Conservation (phyloP, 2,888 invertebrate genomes). For the Rugalucina vietnamica region DNA sequence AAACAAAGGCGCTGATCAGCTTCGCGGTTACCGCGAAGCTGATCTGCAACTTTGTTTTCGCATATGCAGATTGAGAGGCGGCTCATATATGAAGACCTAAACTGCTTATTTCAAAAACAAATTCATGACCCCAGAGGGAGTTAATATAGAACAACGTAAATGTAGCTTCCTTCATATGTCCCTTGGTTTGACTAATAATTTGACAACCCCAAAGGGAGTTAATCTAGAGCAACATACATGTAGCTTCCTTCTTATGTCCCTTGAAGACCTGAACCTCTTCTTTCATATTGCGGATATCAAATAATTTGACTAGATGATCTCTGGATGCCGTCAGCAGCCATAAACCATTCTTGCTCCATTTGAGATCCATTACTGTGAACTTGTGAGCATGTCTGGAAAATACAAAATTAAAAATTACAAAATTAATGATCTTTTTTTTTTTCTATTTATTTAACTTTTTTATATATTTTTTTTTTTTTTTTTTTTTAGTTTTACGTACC, state of each 20-base stretch:
- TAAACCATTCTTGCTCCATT: conserved; percentile 99
- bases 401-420: background rate
- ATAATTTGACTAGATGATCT: conserved; percentile 98
- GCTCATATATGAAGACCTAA: too few relatives aligned
- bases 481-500: background rate
- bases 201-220: too few relatives aligned
- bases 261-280: conserved; percentile 98
- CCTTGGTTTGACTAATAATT: too few relatives aligned
- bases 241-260: conserved; percentile 99
- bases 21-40: too few relatives aligned
- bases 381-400: conserved; percentile 96
- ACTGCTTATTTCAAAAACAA: too few relatives aligned
- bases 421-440: background rate
- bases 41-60: too few relatives aligned
- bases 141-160: too few relatives aligned
- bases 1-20: too few relatives aligned
- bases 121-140: too few relatives aligned
- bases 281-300: conserved; percentile 97
- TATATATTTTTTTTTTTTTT: background rate
- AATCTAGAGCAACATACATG: conserved; percentile 80
- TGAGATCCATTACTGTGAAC: conserved; percentile 99
- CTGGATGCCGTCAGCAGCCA: conserved; percentile 99
- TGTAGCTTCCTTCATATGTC: too few relatives aligned
- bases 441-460: background rate
- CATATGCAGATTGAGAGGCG: too few relatives aligned